Percentiles rank a stretch among this genome's conserved stretches.
These are phyloP conservation scores for Liopterus haemorrhoidalis DNA, from an alignment of 2,888 invertebrate species.

Conservation along the genomic window DNA sequence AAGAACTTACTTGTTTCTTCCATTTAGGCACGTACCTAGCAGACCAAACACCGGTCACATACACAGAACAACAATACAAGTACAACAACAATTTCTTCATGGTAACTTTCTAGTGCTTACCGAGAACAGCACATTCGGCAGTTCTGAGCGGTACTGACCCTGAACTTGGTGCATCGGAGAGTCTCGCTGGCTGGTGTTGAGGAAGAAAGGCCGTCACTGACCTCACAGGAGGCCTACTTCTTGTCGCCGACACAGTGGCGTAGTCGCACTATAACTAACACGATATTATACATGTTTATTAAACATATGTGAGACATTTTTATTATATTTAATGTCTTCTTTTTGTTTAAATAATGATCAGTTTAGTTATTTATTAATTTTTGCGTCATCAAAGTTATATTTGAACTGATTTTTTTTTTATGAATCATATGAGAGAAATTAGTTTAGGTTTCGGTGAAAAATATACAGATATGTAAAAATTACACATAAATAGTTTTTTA, in stretches of 20 bases:
- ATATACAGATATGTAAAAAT: too few relatives aligned
- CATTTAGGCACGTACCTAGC: conserved; percentile 67
- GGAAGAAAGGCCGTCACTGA: conserved; percentile 33
- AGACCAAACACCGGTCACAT: conserved; percentile 32
- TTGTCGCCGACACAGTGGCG: conserved; percentile 32
- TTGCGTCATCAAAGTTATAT: neutral
- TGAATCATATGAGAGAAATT: neutral
- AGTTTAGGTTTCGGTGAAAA: neutral
- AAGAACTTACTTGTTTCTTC: conserved; percentile 64
- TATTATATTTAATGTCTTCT: neutral
- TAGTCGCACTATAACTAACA: neutral
- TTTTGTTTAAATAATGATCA: neutral
- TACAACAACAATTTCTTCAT: too few relatives aligned
- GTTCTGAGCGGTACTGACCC: conserved; percentile 31
- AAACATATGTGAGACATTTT: neutral
- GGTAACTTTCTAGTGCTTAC: too few relatives aligned
- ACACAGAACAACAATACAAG: conserved; percentile 10
- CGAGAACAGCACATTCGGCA: too few relatives aligned
- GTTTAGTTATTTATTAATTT: conserved; percentile 1
- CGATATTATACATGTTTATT: neutral
- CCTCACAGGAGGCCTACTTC: conserved; percentile 38
- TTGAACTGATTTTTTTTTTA: neutral
- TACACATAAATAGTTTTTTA: too few relatives aligned
- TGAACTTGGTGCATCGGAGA: conserved; percentile 40
- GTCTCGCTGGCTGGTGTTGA: conserved; percentile 20